Conservation (phyloP, 2,113 vertebrate species). For the Callospermophilus lateralis region DNA sequence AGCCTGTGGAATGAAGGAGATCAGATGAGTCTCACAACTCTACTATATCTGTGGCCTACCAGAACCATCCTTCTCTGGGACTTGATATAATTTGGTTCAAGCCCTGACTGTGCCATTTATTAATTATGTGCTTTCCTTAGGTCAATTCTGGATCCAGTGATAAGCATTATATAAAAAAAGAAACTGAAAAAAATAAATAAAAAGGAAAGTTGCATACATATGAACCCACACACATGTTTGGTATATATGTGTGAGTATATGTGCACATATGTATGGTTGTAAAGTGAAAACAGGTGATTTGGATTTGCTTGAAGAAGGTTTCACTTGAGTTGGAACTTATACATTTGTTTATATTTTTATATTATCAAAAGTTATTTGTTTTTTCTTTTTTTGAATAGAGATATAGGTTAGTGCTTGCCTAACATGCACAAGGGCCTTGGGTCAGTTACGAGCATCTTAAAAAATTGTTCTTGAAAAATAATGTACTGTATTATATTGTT, state of each 20-base stretch:
- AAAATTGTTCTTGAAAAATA: not conserved
- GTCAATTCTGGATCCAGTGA: not conserved
- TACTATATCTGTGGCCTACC: not conserved
- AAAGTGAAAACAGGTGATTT: not conserved
- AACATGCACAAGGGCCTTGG: not conserved
- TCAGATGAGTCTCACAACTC: not conserved
- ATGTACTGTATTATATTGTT: not conserved
- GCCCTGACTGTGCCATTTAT: not conserved
- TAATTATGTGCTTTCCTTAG: not conserved
- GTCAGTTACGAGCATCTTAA: not conserved
- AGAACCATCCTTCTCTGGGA: not conserved
- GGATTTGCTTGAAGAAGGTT: not conserved
- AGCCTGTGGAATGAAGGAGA: slow-evolving; percentile 85
- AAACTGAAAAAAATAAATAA: not conserved
- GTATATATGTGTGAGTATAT: not conserved
- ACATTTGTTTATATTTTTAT: slow-evolving; percentile 36
- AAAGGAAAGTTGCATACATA: too few relatives aligned
- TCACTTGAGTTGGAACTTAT: not conserved
- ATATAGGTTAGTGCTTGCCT: not conserved
- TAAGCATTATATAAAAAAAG: not conserved
- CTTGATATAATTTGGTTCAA: fast-evolving
- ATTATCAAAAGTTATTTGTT: not conserved
- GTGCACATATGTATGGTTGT: fast-evolving
- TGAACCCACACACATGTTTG: not conserved
- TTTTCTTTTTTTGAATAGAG: not conserved